phyloP scores from a whole-genome alignment of 1,140 invertebrate genomes.

The Rhopalosiphum maidis region DNA sequence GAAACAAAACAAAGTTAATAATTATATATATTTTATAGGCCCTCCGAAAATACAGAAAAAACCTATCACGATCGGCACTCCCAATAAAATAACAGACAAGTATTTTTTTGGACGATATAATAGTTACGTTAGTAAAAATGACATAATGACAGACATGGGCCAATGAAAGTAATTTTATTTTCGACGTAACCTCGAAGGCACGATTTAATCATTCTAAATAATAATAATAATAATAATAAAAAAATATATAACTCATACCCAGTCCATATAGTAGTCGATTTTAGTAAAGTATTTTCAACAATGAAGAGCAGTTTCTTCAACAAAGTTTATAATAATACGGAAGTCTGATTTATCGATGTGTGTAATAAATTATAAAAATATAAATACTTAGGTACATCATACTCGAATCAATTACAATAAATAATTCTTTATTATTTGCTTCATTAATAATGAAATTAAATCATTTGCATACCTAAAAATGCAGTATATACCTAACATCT shows the following conservation, averaged over 20 bases:
- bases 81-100: background rate
- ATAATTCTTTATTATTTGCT: background rate
- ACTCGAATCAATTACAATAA: background rate
- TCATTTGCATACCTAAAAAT: background rate
- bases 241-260: background rate
- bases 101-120: conserved; percentile 20
- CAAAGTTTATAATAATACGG: background rate
- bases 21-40: conserved; percentile 33
- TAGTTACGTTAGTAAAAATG: conserved; percentile 24
- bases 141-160: conserved; percentile 2
- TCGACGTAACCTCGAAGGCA: background rate
- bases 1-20: conserved; percentile 35
- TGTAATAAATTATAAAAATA: background rate
- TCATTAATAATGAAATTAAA: background rate
- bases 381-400: background rate
- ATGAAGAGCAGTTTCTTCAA: background rate
- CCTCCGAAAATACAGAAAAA: conserved; percentile 29
- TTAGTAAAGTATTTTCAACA: background rate
- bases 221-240: background rate
- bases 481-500: background rate
- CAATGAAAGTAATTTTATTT: conserved; percentile 46
- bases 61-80: conserved; percentile 18
- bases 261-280: background rate
- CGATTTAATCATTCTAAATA: background rate
- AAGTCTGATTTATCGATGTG: background rate